phyloP scores from a whole-genome alignment of 2,888 invertebrate species.

The Periphyllus acericola region DNA sequence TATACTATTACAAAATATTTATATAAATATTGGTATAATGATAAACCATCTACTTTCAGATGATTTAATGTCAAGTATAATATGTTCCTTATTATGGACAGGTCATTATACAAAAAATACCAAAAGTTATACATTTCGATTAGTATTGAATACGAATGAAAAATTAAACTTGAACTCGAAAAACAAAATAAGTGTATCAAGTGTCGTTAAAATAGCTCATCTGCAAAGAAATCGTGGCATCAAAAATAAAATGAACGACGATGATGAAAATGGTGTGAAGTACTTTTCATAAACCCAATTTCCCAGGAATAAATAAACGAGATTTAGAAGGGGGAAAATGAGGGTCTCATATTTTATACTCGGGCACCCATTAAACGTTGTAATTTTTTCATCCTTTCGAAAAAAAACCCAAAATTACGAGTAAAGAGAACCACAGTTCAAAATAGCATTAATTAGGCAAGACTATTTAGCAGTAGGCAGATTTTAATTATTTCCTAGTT shows the following conservation, averaged over 20 bases:
- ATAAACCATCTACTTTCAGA: no score
- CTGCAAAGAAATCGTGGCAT: slow-evolving; percentile 17
- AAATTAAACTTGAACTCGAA: not conserved
- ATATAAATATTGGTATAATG: no score
- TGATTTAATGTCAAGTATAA: no score
- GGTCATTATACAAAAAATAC: no score
- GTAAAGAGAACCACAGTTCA: slow-evolving; percentile 2
- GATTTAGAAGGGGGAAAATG: not conserved
- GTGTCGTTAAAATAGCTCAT: slow-evolving; percentile 14
- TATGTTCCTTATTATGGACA: no score
- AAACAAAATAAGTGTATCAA: slow-evolving; percentile 18
- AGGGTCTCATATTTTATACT: slow-evolving; percentile 48
- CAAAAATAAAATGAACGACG: slow-evolving; percentile 31
- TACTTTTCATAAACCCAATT: slow-evolving; percentile 52
- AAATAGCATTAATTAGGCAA: slow-evolving; percentile 40
- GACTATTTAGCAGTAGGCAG: not conserved
- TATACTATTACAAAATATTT: no score
- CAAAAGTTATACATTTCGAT: not conserved
- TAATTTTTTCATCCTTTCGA: slow-evolving; percentile 32
- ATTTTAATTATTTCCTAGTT: slow-evolving; percentile 37
- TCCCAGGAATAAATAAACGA: slow-evolving; percentile 42
- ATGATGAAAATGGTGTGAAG: not conserved
- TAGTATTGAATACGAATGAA: not conserved
- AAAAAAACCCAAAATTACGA: slow-evolving; percentile 8
- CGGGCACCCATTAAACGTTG: slow-evolving; percentile 43